Base-by-base conservation (phyloP, 37 sponge, comb jelly and placozoan species). In the Mnemiopsis leidyi region DNA sequence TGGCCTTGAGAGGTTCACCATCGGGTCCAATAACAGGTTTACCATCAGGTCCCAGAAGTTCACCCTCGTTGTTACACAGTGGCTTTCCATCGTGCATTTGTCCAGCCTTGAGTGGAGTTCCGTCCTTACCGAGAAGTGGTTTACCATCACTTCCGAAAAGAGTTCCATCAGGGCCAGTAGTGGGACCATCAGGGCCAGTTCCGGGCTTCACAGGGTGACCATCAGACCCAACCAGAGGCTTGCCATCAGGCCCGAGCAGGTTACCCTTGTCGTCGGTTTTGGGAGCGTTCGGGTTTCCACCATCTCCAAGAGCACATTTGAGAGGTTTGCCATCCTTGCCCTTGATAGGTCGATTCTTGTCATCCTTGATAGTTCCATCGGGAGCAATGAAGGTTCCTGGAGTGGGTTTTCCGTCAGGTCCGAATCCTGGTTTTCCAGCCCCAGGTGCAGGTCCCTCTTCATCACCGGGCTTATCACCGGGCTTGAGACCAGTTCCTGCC, bases 131-230 rank as follows among this genome's bases (percentile, higher is more conserved):
- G 0, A 85, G 61, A 7, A 85, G 40, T 18, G 90, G 90, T 39
- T 85, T 85, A 28, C 90, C 90, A 40, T 85, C 90, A 38, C 35
- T 85, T 39, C 90, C 90, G 24, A 85, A 85, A 0, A 85, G 90
- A 26, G 90, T 85, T 85, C 90, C 90, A 38, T 85, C 90, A 40
- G 90, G 90, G n/a, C 90, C 90, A n/a, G 90, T 2, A 40, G 90
- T 85, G 40, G 90, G 90, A 20, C 90, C 90, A 85, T 85, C 90
- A n/a, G 90, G 90, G 5, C 90, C 90, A 40, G 90, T n/a, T 2
- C 90, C 90, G 25, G 90, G 61, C 48, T 85, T 85, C 2, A 85
- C 90, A 13, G 90, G 90, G 24, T 61, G 18, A 29, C 90, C 90
- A 38, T 85, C 35, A 39, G 90, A 25, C 1, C 90, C 90, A 85